Base-by-base conservation (phyloP, 2,113 vertebrate species). In the Cairina moschata region DNA sequence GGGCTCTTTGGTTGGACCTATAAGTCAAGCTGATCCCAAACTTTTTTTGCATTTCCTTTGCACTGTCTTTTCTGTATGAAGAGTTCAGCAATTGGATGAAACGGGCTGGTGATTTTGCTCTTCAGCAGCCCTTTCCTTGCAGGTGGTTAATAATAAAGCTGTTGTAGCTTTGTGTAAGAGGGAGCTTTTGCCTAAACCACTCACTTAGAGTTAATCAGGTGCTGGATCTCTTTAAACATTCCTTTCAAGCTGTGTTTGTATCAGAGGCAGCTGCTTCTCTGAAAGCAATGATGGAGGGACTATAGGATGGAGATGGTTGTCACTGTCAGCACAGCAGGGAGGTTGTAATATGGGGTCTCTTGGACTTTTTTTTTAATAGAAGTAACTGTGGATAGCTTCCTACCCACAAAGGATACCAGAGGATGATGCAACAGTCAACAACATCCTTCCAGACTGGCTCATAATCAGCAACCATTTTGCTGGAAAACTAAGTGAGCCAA, bases 381-480 rank as follows among this genome's bases (percentile, higher is more conserved):
- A 56, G 40, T 40, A n/a, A 8, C 46, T 52, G 36, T 55, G 63
- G 20, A 13, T 56, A 73, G 84, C 25, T 83, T 79, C 72, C 31
- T 40, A 34, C 10, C 25, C 50, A 42, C 55, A 12, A 2, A 42
- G 59, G 75, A 1, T 78, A 34, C 54, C 9, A 28, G 50, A 50
- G 46, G 42, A 9, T 73, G 71, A 55, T 2, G 6, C 36, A 48
- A 38, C 42, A 15, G 6, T 40, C 34, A 67, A 13, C 42, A 22
- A 4, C 42, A 3, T 71, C 68, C 42, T 79, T 80, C 55, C 86
- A 44, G 48, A 4, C 6, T 18, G 52, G 28, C 52, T 88, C 28
- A 6, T 4, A 6, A n/a, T n/a, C 65, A n/a, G 54, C 40, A 62
- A 13, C 56, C 1, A 1, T 52, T 72, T 32, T 0, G 0, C n/a